phyloP scores from a whole-genome alignment of 2,113 vertebrate genomes.

The Oreochromis spilurus region DNA sequence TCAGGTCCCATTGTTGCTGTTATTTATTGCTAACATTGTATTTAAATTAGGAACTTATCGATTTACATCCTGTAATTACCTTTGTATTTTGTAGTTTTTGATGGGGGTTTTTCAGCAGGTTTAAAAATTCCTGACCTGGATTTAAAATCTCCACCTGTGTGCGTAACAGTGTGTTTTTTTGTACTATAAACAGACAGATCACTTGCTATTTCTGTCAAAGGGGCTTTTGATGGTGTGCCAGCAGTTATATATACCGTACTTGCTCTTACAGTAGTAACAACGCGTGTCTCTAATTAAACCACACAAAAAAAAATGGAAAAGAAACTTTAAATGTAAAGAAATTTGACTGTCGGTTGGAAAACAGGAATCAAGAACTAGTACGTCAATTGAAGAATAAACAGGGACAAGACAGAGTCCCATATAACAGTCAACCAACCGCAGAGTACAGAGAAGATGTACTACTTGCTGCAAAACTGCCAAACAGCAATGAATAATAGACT shows the following conservation, averaged over 20 bases:
- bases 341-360: not conserved
- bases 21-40: not conserved
- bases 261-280: not conserved
- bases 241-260: not conserved
- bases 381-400: not conserved
- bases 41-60: not conserved
- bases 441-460: rapidly evolving
- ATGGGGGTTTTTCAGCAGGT: rapidly evolving
- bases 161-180: not conserved
- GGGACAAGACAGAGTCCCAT: not conserved
- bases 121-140: not conserved
- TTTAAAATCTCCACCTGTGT: not conserved
- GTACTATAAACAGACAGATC: not conserved
- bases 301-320: rapidly evolving
- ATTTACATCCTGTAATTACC: not conserved
- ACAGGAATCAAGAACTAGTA: rapidly evolving
- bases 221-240: not conserved
- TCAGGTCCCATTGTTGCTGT: rapidly evolving
- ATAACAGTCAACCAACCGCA: rapidly evolving
- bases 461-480: not conserved
- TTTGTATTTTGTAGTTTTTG: not conserved
- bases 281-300: not conserved
- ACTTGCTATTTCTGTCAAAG: not conserved
- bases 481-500: not conserved
- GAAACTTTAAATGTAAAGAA: rapidly evolving